A percentile compares a stretch with the other conserved stretches of the same genome.
phyloP scores from a whole-genome alignment of 2,888 invertebrate species.

The Hemithea aestivaria region DNA sequence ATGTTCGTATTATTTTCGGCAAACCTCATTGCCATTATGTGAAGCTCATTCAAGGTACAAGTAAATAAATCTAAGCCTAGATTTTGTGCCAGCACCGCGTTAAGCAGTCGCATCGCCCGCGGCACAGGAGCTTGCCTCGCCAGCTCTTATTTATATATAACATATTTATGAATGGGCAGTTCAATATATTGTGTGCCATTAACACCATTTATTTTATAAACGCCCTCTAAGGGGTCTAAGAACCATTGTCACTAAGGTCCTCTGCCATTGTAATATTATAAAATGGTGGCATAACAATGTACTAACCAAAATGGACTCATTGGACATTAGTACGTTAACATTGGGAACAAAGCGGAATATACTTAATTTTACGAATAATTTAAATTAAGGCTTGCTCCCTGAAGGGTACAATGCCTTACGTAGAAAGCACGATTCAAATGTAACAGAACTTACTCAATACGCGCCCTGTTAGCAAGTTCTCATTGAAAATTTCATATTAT shows the following conservation, averaged over 20 bases:
- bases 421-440: constrained; percentile 20
- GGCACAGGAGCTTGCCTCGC: too few species aligned
- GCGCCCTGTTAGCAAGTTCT: constrained; percentile 30
- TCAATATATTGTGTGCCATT: neutral
- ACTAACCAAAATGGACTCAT: constrained; percentile 8
- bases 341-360: constrained; percentile 6
- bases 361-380: too few species aligned
- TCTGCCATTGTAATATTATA: constrained; percentile 12
- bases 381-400: neutral
- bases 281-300: constrained; percentile 13
- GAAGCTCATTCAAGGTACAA: too few species aligned
- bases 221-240: constrained; percentile 4
- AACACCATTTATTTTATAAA: neutral
- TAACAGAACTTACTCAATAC: constrained; percentile 20
- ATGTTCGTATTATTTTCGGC: too few species aligned
- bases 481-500: constrained; percentile 40
- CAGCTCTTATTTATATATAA: too few species aligned
- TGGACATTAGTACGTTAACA: constrained; percentile 11
- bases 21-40: too few species aligned
- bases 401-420: constrained; percentile 7
- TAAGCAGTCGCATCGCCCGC: too few species aligned
- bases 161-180: too few species aligned
- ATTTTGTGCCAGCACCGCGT: too few species aligned
- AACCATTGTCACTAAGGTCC: constrained; percentile 8
- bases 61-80: too few species aligned